Base-by-base conservation (phyloP, 2,113 vertebrate genomes). In the Cariama cristata region DNA sequence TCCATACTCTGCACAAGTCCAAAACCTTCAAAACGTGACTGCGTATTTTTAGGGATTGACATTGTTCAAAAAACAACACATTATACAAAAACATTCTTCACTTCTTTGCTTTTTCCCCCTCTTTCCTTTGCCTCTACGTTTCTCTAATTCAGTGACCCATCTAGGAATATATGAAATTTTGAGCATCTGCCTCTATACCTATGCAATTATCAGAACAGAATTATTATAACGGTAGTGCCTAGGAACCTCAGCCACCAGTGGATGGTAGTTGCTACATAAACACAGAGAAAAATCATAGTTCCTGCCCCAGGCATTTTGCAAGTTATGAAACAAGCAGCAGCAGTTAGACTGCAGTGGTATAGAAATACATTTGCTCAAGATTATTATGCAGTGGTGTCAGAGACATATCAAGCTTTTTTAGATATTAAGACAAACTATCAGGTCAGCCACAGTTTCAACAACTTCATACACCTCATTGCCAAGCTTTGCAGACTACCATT, bases 281-380 rank as follows among this genome's bases (percentile, higher is more conserved):
- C 83, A 94, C 45, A 88, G 56, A 87, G 55, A 67, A 96, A 96
- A 95, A 94, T 71, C 73, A 49, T 33, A 79, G 67, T 18, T 95
- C 73, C 40, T 93, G 87, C 92, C 77, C 53, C 69, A 85, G 77
- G 87, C 81, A 82, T 55, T 93, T 77, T 84, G 49, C 66, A 95
- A 68, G 87, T 92, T 79, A 93, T 58, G 67, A 88, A 96, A 94
- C 62, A 56, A 95, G 71, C 88, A 67, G 88, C 81, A 88, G 79
- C 67, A 94, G 74, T 83, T 83, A 77, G 85, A 79, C 69, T 68
- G 58, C 9, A 24, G 79, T 2, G 0, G 59, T 49, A 80, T 86
- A 50, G 80, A 96, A 96, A 88, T 90, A 85, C 50, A 62, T 79
- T 93, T 94, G 59, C 85, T 83, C 59, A 38, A 62, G 58, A 86